Evolutionary conservation across 2,797 vertebrate genomes (phyloP).

Genomic region (Pangasius djambal): DNA sequence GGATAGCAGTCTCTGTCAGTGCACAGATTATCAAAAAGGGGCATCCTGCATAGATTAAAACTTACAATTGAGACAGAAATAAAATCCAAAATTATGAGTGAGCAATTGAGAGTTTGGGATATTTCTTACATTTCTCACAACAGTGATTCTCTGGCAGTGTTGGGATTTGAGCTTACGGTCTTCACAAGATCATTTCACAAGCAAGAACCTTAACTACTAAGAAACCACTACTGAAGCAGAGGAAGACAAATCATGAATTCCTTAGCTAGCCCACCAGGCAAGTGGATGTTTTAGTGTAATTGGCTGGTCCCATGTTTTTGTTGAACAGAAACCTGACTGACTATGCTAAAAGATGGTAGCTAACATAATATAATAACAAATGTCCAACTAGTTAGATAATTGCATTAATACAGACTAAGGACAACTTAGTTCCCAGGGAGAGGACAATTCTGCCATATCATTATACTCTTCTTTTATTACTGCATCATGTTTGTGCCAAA

Average conservation of each 20-base stretch:
- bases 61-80: background rate
- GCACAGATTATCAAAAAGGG: background rate
- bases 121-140: background rate
- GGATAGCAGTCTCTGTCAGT: background rate
- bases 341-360: background rate
- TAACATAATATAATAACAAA: too few relatives aligned
- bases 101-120: background rate
- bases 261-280: background rate
- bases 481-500: background rate
- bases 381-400: background rate
- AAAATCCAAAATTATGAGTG: background rate
- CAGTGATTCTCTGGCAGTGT: background rate
- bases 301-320: background rate
- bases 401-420: background rate
- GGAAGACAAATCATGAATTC: background rate
- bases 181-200: background rate
- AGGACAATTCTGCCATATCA: background rate
- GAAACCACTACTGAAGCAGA: background rate
- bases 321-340: background rate
- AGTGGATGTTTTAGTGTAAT: background rate
- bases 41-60: background rate
- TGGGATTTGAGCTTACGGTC: background rate
- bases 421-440: background rate
- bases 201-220: background rate
- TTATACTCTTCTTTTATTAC: constrained; percentile 5